Evolutionary conservation across 2,888 invertebrate species (phyloP).

Genomic region (Teleogryllus oceanicus): DNA sequence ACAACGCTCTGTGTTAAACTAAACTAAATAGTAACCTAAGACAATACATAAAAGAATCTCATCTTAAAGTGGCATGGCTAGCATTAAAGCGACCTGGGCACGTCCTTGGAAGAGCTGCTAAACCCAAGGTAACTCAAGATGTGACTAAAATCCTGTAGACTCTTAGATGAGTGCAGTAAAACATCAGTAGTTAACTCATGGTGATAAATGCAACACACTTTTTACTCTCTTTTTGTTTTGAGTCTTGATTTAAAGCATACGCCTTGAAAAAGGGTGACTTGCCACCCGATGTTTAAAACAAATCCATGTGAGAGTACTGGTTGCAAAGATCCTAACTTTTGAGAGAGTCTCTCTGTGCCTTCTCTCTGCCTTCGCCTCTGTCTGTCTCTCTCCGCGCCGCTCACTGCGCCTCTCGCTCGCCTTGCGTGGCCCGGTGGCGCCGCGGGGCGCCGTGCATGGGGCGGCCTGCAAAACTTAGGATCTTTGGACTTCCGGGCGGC

Average conservation of each 20-base stretch:
- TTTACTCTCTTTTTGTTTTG: conserved; percentile 9
- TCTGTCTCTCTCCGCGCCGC: too few species aligned
- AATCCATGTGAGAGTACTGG: not conserved
- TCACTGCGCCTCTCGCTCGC: too few species aligned
- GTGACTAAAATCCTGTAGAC: conserved; percentile 34
- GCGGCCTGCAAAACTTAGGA: not conserved
- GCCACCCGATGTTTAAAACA: not conserved
- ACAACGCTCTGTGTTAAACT: conserved; percentile 41
- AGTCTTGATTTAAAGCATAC: not conserved
- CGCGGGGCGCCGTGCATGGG: not conserved
- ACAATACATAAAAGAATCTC: conserved; percentile 28
- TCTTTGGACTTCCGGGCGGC: not conserved
- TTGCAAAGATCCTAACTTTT: conserved; percentile 18
- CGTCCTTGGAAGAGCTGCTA: conserved; percentile 36
- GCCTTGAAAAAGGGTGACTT: conserved; percentile 7
- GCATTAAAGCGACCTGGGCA: conserved; percentile 37
- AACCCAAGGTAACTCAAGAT: conserved; percentile 37
- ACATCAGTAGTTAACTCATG: conserved; percentile 32
- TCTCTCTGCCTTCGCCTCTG: not conserved
- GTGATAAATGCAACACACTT: conserved; percentile 27
- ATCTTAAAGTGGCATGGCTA: conserved; percentile 35
- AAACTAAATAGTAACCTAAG: conserved; percentile 34
- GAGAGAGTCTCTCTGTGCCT: not conserved
- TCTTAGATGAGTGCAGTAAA: conserved; percentile 35
- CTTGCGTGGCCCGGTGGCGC: not conserved